Base-by-base conservation (phyloP, 2,797 vertebrate species). In the Sphenodon punctatus region DNA sequence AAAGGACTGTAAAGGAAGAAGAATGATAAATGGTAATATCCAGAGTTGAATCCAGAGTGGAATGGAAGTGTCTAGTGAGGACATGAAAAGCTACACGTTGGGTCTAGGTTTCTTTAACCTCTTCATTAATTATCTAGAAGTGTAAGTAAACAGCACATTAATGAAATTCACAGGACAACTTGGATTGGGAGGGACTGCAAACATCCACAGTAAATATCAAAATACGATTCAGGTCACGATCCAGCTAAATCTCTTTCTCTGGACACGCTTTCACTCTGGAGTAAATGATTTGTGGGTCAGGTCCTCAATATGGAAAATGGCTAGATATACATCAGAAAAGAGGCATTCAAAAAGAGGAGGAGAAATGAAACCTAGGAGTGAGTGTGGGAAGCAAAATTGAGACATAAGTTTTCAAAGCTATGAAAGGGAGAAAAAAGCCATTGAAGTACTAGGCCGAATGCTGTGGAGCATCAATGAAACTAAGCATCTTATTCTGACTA, bases 381-480 rank as follows among this genome's bases (percentile, higher is more conserved):
- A 30, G 48, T n/a, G 1, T 22, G 7, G 20, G 53, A 74, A 78
- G 41, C 3, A 73, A 42, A 78, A 59, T 2, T 39, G n/a, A 55
- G 4, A 4, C 15, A 34, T 8, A 12, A n/a, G 5, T 30, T 42
- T 75, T 3, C 16, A 16, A 38, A 65, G 9, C 1, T 1, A 69
- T 82, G 25, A 10, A 1, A 0, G 8, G n/a, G 19, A 59, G 16
- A 55, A 5, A 56, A 70, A 64, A 5, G 23, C 46, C n/a, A 36
- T 67, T 0, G 0, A 63, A 73, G 19, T 20, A 45, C 55, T 58
- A 3, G 3, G 3, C 3, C 25, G n/a, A n/a, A n/a, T n/a, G n/a
- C n/a, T n/a, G n/a, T n/a, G n/a, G n/a, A n/a, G n/a, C n/a, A n/a
- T n/a, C n/a, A n/a, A n/a, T n/a, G n/a, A n/a, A n/a, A n/a, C n/a